Base-by-base conservation (phyloP, 2,113 vertebrate species). In the Zapornia atra region DNA sequence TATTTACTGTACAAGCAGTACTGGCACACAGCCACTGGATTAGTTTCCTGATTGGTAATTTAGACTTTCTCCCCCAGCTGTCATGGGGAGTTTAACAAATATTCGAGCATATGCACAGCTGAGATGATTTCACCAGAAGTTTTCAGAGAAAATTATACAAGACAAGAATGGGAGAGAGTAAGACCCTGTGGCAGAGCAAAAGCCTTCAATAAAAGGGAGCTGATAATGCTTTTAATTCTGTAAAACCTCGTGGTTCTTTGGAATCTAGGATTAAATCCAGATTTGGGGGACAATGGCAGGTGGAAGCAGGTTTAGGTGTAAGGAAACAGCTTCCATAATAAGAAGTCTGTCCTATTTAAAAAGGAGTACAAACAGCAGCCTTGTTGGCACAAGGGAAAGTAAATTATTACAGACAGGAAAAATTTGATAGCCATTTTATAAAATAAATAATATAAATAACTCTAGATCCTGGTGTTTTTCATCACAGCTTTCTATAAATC, bases 11-110 rank as follows among this genome's bases (percentile, higher is more conserved):
- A 78, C 87, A 81, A 82, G 83, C 76, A 76, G 76, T 3, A 40
- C 72, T 91, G 92, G 69, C 88, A 56, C 3, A 4, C 53, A 78
- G 90, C 88, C 73, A 90, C 26, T 75, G 93, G 80, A 78, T 82
- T 95, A 73, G 86, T 78, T 90, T 83, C 92, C 75, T 59, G 82
- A 92, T 77, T 79, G 90, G 86, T 92, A 90, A 96, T 75, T 84
- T 90, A 73, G 96, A 77, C 18, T 80, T 68, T 86, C 60, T 51
- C 40, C 75, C 80, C 75, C 79, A 94, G 88, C 90, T 96, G 84
- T 87, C 83, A 93, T 26, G 54, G 75, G 86, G 80, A 89, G 64
- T 94, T 89, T 66, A 72, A 82, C 87, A 91, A 88, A 86, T 71
- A 96, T 31, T 71, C 29, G 2, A 82, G 94, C 65, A 63, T 40